These are phyloP conservation scores for Campylorhamphus procurvoides DNA, from an alignment of 2,113 vertebrate genomes.

Conservation along the genomic window DNA sequence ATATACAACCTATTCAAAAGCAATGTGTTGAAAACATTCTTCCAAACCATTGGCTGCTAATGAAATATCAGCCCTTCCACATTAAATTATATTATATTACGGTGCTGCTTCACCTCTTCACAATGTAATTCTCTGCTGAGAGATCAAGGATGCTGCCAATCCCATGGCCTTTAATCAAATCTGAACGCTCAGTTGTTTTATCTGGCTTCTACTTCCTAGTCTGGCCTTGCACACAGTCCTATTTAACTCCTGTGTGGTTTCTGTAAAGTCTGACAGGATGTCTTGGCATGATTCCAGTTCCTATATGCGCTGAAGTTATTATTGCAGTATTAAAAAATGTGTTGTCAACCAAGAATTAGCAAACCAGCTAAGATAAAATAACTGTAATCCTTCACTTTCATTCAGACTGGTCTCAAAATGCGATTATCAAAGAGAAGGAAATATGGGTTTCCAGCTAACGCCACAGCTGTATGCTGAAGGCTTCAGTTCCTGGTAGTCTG, in stretches of 20 bases:
- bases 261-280: not conserved
- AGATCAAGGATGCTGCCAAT: conserved; percentile 16
- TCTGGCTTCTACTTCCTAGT: not conserved
- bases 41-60: conserved; percentile 19
- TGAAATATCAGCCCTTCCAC: conserved; percentile 14
- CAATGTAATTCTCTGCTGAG: not conserved
- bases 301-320: not conserved
- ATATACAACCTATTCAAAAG: not conserved
- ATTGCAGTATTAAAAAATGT: not conserved
- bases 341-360: conserved; percentile 1
- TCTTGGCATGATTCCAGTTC: not conserved
- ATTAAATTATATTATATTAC: not conserved
- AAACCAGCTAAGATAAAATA: conserved; percentile 17
- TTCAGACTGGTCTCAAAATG: conserved; percentile 26
- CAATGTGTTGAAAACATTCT: conserved; percentile 18
- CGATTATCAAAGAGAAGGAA: conserved; percentile 9
- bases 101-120: not conserved
- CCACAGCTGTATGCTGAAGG: not conserved
- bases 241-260: conserved; percentile 13
- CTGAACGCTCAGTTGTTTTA: not conserved
- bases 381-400: not conserved
- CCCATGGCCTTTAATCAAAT: conserved; percentile 7
- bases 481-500: not conserved
- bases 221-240: not conserved
- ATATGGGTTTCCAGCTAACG: not conserved